Conservation (phyloP, 2,113 vertebrate genomes). For the Scortum barcoo region DNA sequence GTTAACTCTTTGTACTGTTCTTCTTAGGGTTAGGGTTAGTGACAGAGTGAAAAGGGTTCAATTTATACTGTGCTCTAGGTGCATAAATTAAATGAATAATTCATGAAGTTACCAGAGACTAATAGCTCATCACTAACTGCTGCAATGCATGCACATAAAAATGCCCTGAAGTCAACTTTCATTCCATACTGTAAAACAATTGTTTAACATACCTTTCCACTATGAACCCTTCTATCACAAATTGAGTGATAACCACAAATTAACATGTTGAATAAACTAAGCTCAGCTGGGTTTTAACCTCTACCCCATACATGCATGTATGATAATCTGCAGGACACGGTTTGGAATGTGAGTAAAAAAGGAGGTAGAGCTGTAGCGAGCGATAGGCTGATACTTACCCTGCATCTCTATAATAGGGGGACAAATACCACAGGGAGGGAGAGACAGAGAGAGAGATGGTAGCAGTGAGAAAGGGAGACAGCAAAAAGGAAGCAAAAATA, state of each 20-base stretch:
- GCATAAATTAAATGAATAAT: not conserved
- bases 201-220: not conserved
- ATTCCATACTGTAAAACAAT: constrained; percentile 8
- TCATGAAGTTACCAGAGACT: not conserved
- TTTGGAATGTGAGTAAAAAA: not conserved
- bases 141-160: not conserved
- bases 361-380: constrained; percentile 23
- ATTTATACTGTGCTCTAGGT: not conserved
- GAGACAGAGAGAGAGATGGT: constrained; percentile 46
- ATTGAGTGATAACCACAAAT: not conserved
- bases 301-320: not conserved
- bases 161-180: not conserved
- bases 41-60: not conserved
- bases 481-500: constrained; percentile 52
- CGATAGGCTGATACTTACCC: constrained; percentile 81
- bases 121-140: not conserved
- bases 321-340: constrained; percentile 2
- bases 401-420: constrained; percentile 81
- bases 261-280: not conserved
- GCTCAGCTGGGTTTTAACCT: not conserved
- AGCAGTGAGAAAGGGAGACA: constrained; percentile 42
- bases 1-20: too few relatives aligned
- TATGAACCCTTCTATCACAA: not conserved
- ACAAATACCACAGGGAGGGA: constrained; percentile 54
- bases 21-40: too few relatives aligned